Evolutionary conservation across 2,797 vertebrate genomes (phyloP), one percentile per base, ranked within the genome.

Genomic region (Sebastes matsubarae): DNA sequence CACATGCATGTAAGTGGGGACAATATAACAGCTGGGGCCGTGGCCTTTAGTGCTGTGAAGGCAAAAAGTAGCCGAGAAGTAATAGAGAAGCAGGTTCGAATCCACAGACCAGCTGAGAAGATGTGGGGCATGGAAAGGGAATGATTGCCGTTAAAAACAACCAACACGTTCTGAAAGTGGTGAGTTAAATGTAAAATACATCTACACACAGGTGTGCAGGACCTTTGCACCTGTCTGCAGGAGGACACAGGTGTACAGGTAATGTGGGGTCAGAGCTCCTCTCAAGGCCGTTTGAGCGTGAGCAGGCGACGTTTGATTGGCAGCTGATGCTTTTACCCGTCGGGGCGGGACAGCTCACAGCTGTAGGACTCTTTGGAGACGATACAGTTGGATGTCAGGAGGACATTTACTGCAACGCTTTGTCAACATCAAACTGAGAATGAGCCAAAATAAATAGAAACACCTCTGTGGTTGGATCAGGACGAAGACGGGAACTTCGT

Each of bases 21-120:
- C 82, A 80, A 68, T 87, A 63, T 69, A 87, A 86, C 90, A 87
- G 89, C 82, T 81, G 87, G 75, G 74, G 72, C 30, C 34, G 9
- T 6, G 27, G 64, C 58, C 58, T 74, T 25, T 42, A 29, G 38
- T 20, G 42, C 71, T 30, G 74, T 25, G 13, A 50, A 72, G 82
- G 70, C 36, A 52, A 52, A 52, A 78, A 68, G 79, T 8, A 38
- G 42, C 69, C 22, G 65, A 85, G 79, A 68, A 66, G 66, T 27
- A 42, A 38, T 42, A 74, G 54, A 79, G 72, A 32, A 18, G 67
- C 55, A 57, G 72, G 38, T 70, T 68, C 34, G 25, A 57, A 70
- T 71, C 55, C 78, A 25, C 22, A 22, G 8, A 52, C 20, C 20
- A 52, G 50, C 50, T 52, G 71, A 68, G 20, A 52, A 61, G 60